These are phyloP conservation scores for Urocitellus parryii DNA, from an alignment of 2,113 vertebrate species.

Conservation along the genomic window DNA sequence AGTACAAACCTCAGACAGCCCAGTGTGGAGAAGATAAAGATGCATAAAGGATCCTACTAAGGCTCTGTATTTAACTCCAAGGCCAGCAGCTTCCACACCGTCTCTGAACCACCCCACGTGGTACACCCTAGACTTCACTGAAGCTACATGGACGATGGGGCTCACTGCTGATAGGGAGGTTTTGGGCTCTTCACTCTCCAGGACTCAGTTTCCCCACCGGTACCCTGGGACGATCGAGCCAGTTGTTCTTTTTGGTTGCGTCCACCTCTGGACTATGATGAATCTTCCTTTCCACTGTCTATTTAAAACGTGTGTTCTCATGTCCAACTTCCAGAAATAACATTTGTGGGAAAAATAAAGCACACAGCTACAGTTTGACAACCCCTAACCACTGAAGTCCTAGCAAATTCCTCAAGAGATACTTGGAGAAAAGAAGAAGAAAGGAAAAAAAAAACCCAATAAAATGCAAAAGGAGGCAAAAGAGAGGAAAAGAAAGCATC, in stretches of 20 bases:
- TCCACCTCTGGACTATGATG: background rate
- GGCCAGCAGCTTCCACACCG: fast-evolving
- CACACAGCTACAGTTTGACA: background rate
- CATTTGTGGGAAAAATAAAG: background rate
- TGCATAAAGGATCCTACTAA: background rate
- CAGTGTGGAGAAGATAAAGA: background rate
- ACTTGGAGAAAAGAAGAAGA: background rate
- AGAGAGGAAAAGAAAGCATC: background rate
- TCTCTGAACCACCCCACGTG: background rate
- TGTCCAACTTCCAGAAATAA: background rate
- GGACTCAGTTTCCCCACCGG: background rate
- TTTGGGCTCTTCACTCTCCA: background rate
- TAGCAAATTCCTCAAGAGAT: fast-evolving
- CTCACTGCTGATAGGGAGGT: fast-evolving
- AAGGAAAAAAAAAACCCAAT: fast-evolving
- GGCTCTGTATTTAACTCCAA: background rate
- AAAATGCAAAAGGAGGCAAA: background rate
- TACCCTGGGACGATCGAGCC: background rate
- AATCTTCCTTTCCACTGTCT: background rate
- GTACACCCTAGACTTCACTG: fast-evolving
- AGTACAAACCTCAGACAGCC: background rate
- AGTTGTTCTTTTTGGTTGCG: background rate
- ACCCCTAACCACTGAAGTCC: background rate
- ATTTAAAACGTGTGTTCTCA: background rate
- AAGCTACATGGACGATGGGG: fast-evolving